Percentiles rank a stretch among this genome's conserved stretches.
These are phyloP conservation scores for Gryon sp. DNA, from an alignment of 1,140 invertebrate genomes.

Conservation along the genomic window DNA sequence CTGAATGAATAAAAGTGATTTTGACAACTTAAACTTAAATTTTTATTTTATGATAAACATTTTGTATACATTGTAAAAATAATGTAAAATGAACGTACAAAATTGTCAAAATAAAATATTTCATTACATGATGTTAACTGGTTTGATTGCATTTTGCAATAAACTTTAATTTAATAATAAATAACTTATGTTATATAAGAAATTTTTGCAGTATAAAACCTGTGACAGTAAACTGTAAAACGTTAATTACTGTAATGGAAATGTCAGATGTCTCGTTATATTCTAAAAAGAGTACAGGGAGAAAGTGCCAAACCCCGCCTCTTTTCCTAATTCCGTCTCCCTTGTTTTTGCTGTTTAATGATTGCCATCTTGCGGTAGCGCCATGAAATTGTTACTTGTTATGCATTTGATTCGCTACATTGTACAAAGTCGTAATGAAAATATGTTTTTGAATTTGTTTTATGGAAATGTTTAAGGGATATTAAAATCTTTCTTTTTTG, in stretches of 20 bases:
- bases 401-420: slow-evolving; percentile 25
- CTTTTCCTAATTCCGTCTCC: slow-evolving; percentile 48
- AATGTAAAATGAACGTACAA: too few species aligned
- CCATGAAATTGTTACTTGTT: slow-evolving; percentile 34
- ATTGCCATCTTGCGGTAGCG: slow-evolving; percentile 46
- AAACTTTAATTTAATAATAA: too few species aligned
- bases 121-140: too few species aligned
- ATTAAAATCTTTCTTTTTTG: too few species aligned
- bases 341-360: slow-evolving; percentile 29
- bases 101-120: too few species aligned
- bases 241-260: slow-evolving; percentile 49
- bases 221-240: slow-evolving; percentile 29
- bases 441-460: slow-evolving; percentile 10
- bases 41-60: too few species aligned
- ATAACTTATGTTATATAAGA: background rate
- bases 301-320: slow-evolving; percentile 48
- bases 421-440: background rate
- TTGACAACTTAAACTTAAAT: too few species aligned
- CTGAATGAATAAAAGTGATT: too few species aligned
- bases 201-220: background rate
- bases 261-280: slow-evolving; percentile 49
- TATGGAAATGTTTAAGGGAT: too few species aligned
- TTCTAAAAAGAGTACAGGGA: slow-evolving; percentile 33
- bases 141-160: too few species aligned
- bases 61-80: too few species aligned